phyloP scores from a whole-genome alignment of 2,113 vertebrate species.

The Pyrgilauda ruficollis region DNA sequence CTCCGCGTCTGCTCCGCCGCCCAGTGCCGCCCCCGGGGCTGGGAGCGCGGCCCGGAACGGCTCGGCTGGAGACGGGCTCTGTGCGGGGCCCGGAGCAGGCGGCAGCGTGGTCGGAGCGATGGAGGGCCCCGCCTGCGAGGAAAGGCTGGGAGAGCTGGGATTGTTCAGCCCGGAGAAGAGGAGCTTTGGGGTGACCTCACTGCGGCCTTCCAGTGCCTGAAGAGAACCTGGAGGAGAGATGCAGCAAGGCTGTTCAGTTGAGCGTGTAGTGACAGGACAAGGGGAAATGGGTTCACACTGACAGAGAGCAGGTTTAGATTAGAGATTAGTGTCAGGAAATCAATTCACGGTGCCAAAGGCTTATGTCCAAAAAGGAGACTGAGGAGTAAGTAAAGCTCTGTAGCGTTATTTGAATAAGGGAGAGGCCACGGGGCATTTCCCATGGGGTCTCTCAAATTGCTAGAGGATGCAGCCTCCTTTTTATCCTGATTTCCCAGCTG shows the following conservation, averaged over 20 bases:
- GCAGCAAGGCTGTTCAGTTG: neutral
- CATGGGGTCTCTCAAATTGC: neutral
- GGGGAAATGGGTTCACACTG: neutral
- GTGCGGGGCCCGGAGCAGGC: neutral
- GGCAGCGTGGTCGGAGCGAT: accelerated
- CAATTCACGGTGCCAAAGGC: neutral
- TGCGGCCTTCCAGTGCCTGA: neutral
- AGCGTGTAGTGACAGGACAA: neutral
- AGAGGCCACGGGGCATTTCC: neutral
- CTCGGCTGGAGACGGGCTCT: neutral
- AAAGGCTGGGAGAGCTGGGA: neutral
- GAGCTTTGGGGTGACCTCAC: neutral
- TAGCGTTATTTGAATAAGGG: neutral
- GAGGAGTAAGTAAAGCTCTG: neutral
- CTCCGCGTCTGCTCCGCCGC: neutral
- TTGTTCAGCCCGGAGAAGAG: neutral
- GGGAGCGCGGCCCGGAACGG: neutral
- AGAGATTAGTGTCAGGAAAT: neutral
- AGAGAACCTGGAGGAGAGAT: neutral
- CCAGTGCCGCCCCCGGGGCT: neutral
- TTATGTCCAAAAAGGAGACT: neutral
- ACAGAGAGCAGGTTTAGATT: neutral
- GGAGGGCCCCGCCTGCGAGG: neutral
- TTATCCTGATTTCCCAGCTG: accelerated
- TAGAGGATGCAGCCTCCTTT: neutral